Percentiles rank a stretch among this genome's conserved stretches.
Conservation (phyloP, 2,113 vertebrate species). For the Oreotragus oreotragus region DNA sequence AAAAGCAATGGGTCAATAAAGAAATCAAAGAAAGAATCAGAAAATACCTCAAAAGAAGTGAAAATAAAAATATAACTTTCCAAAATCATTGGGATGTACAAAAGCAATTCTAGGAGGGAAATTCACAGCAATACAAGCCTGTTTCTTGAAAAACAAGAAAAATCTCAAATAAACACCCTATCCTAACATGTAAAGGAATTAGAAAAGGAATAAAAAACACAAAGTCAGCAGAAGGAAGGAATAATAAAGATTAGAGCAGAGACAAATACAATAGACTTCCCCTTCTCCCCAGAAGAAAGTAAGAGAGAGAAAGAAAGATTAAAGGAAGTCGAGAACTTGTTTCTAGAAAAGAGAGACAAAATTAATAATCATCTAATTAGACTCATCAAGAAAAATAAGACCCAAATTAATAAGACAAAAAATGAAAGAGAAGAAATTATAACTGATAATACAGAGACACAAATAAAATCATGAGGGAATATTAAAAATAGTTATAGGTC, state of each 20-base stretch:
- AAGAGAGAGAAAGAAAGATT: not conserved
- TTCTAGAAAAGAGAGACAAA: not conserved
- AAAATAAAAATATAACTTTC: not conserved
- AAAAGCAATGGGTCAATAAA: not conserved
- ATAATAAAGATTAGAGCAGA: not conserved
- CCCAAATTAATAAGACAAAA: not conserved
- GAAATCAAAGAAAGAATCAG: not conserved
- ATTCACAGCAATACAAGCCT: not conserved
- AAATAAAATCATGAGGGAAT: not conserved
- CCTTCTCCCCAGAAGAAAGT: not conserved
- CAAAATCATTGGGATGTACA: not conserved
- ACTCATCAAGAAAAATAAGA: not conserved
- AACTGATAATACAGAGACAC: not conserved
- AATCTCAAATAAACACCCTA: not conserved
- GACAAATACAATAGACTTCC: not conserved
- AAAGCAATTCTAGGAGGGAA: not conserved
- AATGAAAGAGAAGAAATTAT: not conserved
- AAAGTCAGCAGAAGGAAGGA: not conserved
- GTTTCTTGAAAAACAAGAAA: not conserved
- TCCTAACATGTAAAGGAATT: not conserved
- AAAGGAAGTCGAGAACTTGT: not conserved
- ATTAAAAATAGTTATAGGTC: not conserved
- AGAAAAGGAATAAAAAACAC: not conserved
- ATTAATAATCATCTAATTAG: not conserved
- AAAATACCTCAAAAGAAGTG: not conserved